phyloP scores from a whole-genome alignment of 2,888 invertebrate genomes.

The Athalia cordata region DNA sequence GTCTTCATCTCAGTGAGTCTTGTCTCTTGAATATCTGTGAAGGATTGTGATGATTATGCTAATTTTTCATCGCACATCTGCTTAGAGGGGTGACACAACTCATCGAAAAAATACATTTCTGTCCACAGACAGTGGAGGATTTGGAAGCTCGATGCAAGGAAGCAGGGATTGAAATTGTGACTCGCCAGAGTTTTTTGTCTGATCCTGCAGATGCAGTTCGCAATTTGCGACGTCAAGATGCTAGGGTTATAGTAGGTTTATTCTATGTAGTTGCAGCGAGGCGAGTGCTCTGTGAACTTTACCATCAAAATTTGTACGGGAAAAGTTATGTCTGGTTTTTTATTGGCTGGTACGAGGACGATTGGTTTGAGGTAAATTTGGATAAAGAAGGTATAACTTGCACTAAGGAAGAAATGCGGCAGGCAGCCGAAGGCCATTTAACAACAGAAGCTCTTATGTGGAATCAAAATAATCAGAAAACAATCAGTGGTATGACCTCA shows the following conservation, averaged over 20 bases:
- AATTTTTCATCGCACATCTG: neutral
- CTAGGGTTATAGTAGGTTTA: conserved; percentile 97
- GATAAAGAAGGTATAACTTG: conserved; percentile 93
- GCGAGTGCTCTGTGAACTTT: conserved; percentile 96
- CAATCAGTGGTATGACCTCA: conserved; percentile 96
- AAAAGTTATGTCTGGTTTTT: conserved; percentile 99
- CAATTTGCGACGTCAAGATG: conserved; percentile 96
- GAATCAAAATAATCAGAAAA: conserved; percentile 96
- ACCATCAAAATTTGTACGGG: conserved; percentile 94
- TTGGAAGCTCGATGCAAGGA: conserved; percentile 95
- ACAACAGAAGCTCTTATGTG: conserved; percentile 99
- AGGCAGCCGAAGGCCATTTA: conserved; percentile 96
- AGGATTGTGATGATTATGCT: neutral
- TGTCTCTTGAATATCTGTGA: neutral
- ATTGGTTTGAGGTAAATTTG: conserved; percentile 96
- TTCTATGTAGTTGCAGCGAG: conserved; percentile 99
- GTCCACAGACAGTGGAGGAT: conserved; percentile 94
- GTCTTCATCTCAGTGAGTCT: conserved; percentile 91
- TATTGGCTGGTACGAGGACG: conserved; percentile 99
- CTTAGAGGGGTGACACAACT: no score
- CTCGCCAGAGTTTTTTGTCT: conserved; percentile 96
- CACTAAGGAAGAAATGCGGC: conserved; percentile 93
- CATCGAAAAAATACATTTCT: conserved; percentile 47
- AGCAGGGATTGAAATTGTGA: conserved; percentile 95
- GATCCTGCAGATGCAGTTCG: conserved; percentile 98